phyloP scores from a whole-genome alignment of 1,140 invertebrate species.

The Saccostrea echinata region DNA sequence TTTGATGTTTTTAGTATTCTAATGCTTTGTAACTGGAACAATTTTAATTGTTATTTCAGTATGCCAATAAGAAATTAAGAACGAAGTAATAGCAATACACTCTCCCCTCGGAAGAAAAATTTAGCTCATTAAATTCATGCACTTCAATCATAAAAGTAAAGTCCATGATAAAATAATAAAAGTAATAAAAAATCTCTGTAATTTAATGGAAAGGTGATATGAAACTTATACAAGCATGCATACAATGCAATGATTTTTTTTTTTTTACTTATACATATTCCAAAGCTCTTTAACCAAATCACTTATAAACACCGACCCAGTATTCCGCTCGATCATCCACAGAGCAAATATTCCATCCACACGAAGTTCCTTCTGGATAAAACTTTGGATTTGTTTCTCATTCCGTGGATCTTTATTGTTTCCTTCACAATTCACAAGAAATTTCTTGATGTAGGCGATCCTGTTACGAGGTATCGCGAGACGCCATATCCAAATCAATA shows the following conservation, averaged over 20 bases:
- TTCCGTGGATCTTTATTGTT: conserved; percentile 33
- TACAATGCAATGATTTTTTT: not conserved
- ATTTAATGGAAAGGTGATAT: no score
- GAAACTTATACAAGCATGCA: no score
- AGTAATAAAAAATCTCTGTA: no score
- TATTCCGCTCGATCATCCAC: conserved; percentile 71
- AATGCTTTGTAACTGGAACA: no score
- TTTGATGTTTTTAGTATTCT: no score
- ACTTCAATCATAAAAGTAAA: no score
- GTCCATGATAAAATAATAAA: no score
- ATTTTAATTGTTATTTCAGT: no score
- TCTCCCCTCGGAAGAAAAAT: no score
- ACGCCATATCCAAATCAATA: conserved; percentile 72
- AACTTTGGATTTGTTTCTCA: conserved; percentile 48
- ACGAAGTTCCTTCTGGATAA: conserved; percentile 60
- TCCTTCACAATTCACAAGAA: conserved; percentile 64
- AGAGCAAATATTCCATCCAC: conserved; percentile 71
- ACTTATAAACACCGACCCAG: conserved; percentile 72
- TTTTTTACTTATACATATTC: conserved; percentile 38
- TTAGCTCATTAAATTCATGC: no score
- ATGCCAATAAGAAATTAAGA: no score
- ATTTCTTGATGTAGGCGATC: conserved; percentile 75
- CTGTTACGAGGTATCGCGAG: conserved; percentile 66
- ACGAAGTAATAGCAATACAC: no score
- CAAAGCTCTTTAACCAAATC: conserved; percentile 74